Base-by-base conservation (phyloP, 2,797 vertebrate species). In the Pseudotriccus pelzelni region DNA sequence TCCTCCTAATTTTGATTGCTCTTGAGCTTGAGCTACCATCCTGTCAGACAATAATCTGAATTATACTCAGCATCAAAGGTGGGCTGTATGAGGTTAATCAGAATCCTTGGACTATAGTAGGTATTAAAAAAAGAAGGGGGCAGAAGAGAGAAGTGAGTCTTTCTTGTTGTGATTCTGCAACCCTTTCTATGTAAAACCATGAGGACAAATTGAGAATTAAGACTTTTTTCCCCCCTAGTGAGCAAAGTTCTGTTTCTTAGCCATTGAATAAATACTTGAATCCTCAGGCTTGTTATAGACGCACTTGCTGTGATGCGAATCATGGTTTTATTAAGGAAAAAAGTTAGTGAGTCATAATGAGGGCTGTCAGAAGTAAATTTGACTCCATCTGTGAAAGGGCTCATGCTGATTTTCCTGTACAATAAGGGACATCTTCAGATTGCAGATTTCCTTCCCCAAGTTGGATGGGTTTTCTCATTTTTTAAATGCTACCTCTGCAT, bases 311-410 rank as follows among this genome's bases (percentile, higher is more conserved):
- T 84, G 82, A 60, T 86, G 74, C 47, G 23, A 41, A 88, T 92
- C 1, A 0, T 49, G 28, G 76, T 28, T 37, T 93, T 91, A 41
- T 10, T 84, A 84, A 87, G 69, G 73, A 50, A 59, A 36, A 89
- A 92, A 84, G 80, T 77, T 85, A 85, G 74, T 82, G 74, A 93
- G 53, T 90, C 82, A 52, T 76, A 77, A 25, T 63, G 82, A 62
- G 18, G 19, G 12, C 72, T 94, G 70, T 94, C 70, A 77, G 84
- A 85, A 77, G 90, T 75, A 75, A 91, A 89, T 73, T 4, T 27
- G 14, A 23, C 36, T 78, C 69, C 2, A 5, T 91, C n/a, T 28
- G 16, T 75, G n/a, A 50, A 81, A 77, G 46, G 36, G 24, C 43
- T 91, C 1, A 0, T 49, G 49, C 56, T 85, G 49, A 3, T 53